Percentiles rank a stretch among this genome's conserved stretches.
phyloP scores from a whole-genome alignment of 2,797 vertebrate genomes.

The Xiphophorus birchmanni region DNA sequence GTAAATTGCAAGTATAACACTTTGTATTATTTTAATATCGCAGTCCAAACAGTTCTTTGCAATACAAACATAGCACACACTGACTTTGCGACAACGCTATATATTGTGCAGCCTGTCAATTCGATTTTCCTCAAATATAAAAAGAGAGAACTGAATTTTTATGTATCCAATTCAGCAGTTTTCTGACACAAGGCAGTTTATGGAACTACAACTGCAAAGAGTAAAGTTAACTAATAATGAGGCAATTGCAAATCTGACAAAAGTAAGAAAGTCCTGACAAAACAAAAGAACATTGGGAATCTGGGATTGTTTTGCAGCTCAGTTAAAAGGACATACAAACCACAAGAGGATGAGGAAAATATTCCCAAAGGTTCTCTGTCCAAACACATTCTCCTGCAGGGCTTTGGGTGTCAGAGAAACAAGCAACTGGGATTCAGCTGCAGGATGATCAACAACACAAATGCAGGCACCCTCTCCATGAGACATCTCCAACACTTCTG shows the following conservation, averaged over 20 bases:
- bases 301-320: conserved; percentile 56
- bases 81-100: neutral
- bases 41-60: neutral
- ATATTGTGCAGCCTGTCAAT: neutral
- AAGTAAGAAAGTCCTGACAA: conserved; percentile 31
- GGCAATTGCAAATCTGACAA: conserved; percentile 4
- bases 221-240: neutral
- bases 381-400: conserved; percentile 76
- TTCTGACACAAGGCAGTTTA: neutral
- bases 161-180: neutral
- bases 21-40: neutral
- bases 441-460: conserved; percentile 58
- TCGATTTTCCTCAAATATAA: neutral
- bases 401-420: conserved; percentile 79
- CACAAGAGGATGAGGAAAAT: conserved; percentile 30
- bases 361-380: conserved; percentile 64
- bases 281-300: conserved; percentile 25
- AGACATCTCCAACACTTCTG: conserved; percentile 55
- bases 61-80: neutral
- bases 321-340: conserved; percentile 37
- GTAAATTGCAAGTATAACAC: neutral
- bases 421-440: conserved; percentile 62
- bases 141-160: neutral
- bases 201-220: neutral
- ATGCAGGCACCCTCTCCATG: conserved; percentile 20